Evolutionary conservation across 2,797 vertebrate genomes (phyloP), one percentile per base, ranked within the genome.

Genomic region (Cynopterus sphinx): DNA sequence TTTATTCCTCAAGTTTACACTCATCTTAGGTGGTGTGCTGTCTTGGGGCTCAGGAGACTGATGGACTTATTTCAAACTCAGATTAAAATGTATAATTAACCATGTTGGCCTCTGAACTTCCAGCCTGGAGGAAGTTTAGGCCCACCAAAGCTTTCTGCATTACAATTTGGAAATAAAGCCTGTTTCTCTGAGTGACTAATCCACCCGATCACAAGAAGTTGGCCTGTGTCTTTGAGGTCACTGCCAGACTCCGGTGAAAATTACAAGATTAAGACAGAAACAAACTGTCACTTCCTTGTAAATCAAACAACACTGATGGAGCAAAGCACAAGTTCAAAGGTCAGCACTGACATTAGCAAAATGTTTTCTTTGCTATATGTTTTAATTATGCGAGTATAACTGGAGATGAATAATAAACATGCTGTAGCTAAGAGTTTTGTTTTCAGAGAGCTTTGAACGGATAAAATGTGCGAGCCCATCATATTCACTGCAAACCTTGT

Each of bases 221-320:
- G 91, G 83, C 83, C 78, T 55, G 22, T 74, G 22, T 41, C 36
- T 97, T 87, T 68, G 71, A 90, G 63, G 61, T 98, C 33, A 87
- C 82, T 93, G 83, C 92, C 67, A 6, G 71, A 90, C 77, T 74
- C 26, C 1, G 70, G 63, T 92, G 78, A 96, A 96, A 96, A 97
- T 41, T 75, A 53, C 12, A 5, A 90, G n/a, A 82, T 96, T 55
- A 59, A 98, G 96, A 96, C 7, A 87, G 93, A 97, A 96, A 95
- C 49, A 96, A 97, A 28, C 70, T 97, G 96, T 85, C 77, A 83
- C 51, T 96, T 98, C 70, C 87, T 97, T 94, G 82, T 97, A 98
- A 98, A 97, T 97, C 88, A 95, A 98, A 96, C 84, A 90, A 94
- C 79, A 85, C 87, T 67, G 97, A 91, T 87, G 53, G 9, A 46